Base-by-base conservation (phyloP, 1,140 invertebrate genomes). In the Eumeta japonica region DNA sequence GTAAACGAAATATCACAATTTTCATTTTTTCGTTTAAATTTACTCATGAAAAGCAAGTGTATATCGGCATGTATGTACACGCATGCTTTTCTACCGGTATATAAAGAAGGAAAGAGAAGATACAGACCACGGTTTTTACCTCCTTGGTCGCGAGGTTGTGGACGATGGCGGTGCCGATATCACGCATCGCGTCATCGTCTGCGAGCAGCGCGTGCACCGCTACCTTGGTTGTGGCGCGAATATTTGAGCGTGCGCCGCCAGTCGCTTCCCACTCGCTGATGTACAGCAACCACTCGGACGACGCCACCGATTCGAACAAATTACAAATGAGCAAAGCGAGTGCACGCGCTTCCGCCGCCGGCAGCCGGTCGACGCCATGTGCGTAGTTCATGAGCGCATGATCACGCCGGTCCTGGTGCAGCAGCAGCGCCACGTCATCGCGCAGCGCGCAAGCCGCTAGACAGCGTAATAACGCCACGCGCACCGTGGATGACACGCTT, bases 91-190 rank as follows among this genome's bases (percentile, higher is more conserved):
- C n/a, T n/a, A n/a, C n/a, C n/a, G n/a, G n/a, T n/a, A n/a, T n/a
- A n/a, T n/a, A 15, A 17, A 42, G 12, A n/a, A 40, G 28, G 28
- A 28, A 35, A 2, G 29, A 43, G 48, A 46, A 59, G 80, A 87
- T 88, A 88, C 89, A 81, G 85, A 92, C 91, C 88, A 93, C 90
- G 75, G 90, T 90, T 86, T 94, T 94, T 82, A 92, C 92, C 85
- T 96, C 92, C 86, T 94, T 95, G 79, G 88, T 88, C 49, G 90
- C 89, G 38, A 95, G 79, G 67, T 96, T 96, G 73, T 93, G 88
- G 40, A 95, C 85, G 34, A 96, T 85, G 40, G 90, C 90, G 3
- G 88, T 82, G 30, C 92, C 93, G 43, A 84, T 77, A 29, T 90
- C 85, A 64, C 90, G 87, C 39, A 94, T 72, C 32, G 80, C 80